These are phyloP conservation scores for Microchrysa polita DNA, from an alignment of 2,888 invertebrate species.

Conservation along the genomic window DNA sequence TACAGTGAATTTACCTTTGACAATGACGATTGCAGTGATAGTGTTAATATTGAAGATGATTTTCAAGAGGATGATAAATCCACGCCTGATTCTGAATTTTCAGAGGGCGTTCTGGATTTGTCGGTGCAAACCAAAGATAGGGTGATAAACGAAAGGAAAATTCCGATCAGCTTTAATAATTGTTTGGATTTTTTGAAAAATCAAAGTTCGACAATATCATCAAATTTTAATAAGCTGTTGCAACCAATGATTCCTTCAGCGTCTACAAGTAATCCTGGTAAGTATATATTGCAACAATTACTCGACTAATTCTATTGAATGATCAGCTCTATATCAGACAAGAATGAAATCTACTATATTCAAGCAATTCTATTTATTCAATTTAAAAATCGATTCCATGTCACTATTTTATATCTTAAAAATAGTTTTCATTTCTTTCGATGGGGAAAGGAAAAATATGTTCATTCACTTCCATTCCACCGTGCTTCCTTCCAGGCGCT, in stretches of 20 bases:
- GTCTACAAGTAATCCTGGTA: no score
- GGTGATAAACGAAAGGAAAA: not conserved
- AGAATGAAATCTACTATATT: no score
- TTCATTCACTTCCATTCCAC: no score
- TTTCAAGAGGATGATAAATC: conserved; percentile 50
- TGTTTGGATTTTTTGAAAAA: conserved; percentile 3
- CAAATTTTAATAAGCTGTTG: not conserved
- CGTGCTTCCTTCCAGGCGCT: no score
- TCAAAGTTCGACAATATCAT: not conserved
- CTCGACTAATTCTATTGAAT: no score
- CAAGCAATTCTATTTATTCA: no score
- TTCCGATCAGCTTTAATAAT: not conserved
- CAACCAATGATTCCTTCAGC: not conserved
- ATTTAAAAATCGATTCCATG: no score
- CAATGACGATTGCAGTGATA: conserved; percentile 54
- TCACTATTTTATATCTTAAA: no score
- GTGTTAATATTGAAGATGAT: conserved; percentile 50
- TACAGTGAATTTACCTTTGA: conserved; percentile 61
- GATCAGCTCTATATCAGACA: no score
- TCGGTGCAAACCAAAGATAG: conserved; percentile 63
- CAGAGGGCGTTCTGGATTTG: conserved; percentile 67
- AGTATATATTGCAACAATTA: no score
- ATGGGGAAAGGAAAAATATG: no score
- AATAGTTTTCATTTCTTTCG: no score
- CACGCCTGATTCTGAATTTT: conserved; percentile 48